These are phyloP conservation scores for Littorina saxatilis DNA, from an alignment of 1,140 invertebrate species.

Conservation along the genomic window DNA sequence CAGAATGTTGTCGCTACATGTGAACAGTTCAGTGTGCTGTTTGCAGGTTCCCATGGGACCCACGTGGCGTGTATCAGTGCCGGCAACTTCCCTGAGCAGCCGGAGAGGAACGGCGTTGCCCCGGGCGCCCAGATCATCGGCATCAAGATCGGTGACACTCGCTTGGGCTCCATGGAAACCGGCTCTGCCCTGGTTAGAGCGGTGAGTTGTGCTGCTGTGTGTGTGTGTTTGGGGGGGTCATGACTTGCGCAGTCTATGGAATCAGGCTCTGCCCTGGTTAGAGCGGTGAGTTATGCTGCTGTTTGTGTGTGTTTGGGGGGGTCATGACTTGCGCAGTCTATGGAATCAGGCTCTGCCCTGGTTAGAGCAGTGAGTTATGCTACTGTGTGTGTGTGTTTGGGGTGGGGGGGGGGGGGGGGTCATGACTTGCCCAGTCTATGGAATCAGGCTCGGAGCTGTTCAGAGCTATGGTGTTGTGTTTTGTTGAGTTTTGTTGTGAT, in stretches of 20 bases:
- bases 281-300: slow-evolving; percentile 84
- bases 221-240: not conserved
- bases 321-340: slow-evolving; percentile 78
- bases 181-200: slow-evolving; percentile 93
- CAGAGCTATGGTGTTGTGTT: slow-evolving; percentile 84
- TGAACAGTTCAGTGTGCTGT: too few relatives aligned
- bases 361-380: slow-evolving; percentile 87
- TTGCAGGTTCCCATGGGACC: slow-evolving; percentile 95
- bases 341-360: slow-evolving; percentile 97
- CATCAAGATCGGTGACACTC: slow-evolving; percentile 91
- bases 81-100: slow-evolving; percentile 91
- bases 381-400: not conserved
- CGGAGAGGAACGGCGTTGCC: slow-evolving; percentile 95
- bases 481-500: too few relatives aligned
- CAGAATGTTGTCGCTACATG: too few relatives aligned
- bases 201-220: slow-evolving; percentile 79
- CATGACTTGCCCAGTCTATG: slow-evolving; percentile 82
- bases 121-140: slow-evolving; percentile 97
- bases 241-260: slow-evolving; percentile 86
- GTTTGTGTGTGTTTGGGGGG: not conserved
- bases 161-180: slow-evolving; percentile 96
- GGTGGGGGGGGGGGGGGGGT: not conserved
- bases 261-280: slow-evolving; percentile 92
- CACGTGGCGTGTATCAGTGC: slow-evolving; percentile 97
- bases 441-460: slow-evolving; percentile 96